Evolutionary conservation across 1,140 invertebrate genomes (phyloP), one percentile per base, ranked within the genome.

Genomic region (Ooceraea biroi): DNA sequence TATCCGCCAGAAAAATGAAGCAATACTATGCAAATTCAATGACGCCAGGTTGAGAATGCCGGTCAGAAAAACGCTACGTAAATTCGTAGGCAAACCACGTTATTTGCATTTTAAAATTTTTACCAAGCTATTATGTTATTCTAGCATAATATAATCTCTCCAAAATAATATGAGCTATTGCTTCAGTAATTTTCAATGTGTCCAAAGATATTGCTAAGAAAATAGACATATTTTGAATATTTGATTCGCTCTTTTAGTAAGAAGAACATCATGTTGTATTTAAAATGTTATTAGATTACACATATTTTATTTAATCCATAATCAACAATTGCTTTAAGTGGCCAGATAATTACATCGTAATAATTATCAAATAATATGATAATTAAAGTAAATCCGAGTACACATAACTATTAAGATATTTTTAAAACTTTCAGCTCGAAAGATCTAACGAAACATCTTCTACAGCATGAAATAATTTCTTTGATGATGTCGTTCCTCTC

Each of bases 11-110:
- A 5, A 48, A 63, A 22, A 61, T 48, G 36, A 76, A 48, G 44
- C 61, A 76, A 76, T 65, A 76, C 44, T 65, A 76, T 76, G 60
- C 44, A 65, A 65, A 76, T 76, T 65, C 44, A 41, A 50, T 76
- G 44, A 65, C 25, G n/a, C 17, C 11, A 74, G 46, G n/a, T 61
- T 60, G 36, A 60, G 12, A 46, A 22, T 25, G 25, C 7, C 0
- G 25, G 60, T 63, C 30, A 63, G 22, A 14, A 74, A 46, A 4
- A 63, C 8, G 44, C 12, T 48, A 14, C 27, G 30, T 60, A 74
- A 74, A 74, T 17, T 66, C 11, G 44, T 52, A 65, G 63, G n/a
- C n/a, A 76, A 76, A 76, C 30, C 3, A 27, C 19, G 65, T 76
- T 8, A n/a, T 76, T 76, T 50, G 12, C n/a, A 65, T 65, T 1